Percentiles rank a stretch among this genome's conserved stretches.
These are phyloP conservation scores for Amia ocellicauda DNA, from an alignment of 2,113 vertebrate genomes.

Conservation along the genomic window DNA sequence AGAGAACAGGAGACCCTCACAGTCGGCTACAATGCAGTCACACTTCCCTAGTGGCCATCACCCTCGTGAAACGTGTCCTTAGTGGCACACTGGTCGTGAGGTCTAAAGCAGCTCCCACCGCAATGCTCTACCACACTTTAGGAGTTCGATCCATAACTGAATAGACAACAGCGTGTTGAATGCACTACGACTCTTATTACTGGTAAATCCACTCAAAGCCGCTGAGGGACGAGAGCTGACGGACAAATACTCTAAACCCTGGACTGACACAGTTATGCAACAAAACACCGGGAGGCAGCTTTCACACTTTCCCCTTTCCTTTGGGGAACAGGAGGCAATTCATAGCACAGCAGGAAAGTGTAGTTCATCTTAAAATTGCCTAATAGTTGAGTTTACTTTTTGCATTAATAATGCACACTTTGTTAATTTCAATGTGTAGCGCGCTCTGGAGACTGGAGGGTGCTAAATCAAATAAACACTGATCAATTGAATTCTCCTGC, in stretches of 20 bases:
- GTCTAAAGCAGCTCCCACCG: too few species aligned
- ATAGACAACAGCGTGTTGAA: background rate
- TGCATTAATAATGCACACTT: too few species aligned
- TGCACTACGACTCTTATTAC: background rate
- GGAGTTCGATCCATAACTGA: too few species aligned
- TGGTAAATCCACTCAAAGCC: background rate
- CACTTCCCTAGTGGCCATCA: too few species aligned
- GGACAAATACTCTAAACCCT: background rate
- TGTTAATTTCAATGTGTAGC: slow-evolving; percentile 11
- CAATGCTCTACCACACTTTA: too few species aligned
- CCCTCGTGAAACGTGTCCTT: background rate
- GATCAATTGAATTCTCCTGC: slow-evolving; percentile 4
- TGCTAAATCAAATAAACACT: slow-evolving; percentile 11
- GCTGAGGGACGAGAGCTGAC: background rate
- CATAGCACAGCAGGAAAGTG: background rate
- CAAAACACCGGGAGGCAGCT: background rate
- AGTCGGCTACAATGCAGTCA: too few species aligned
- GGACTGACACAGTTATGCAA: background rate
- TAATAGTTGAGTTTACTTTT: background rate
- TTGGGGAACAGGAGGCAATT: background rate
- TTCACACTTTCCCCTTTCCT: background rate
- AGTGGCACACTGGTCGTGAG: too few species aligned
- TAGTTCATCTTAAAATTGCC: slow-evolving; percentile 13
- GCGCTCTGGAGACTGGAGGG: slow-evolving; percentile 30
- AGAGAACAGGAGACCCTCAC: too few species aligned